A percentile compares a stretch with the other conserved stretches of the same genome.
phyloP scores from a whole-genome alignment of 2,888 invertebrate species.

The Drosophila emarginata region DNA sequence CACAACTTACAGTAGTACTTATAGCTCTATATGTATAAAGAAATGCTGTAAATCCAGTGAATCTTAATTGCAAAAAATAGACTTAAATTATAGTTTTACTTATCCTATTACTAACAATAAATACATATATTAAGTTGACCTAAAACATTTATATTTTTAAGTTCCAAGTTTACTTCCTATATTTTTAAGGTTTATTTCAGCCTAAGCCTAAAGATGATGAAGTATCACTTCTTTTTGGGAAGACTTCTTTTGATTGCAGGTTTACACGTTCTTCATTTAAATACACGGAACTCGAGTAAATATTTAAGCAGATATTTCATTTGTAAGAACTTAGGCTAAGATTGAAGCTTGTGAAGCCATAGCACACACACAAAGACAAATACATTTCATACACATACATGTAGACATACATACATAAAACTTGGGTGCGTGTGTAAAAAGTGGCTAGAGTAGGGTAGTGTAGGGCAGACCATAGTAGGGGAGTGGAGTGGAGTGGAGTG shows the following conservation, averaged over 20 bases:
- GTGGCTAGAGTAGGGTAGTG: constrained; percentile 20
- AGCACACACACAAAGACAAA: constrained; percentile 31
- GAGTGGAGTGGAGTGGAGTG: background rate
- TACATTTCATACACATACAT: background rate
- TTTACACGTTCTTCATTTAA: background rate
- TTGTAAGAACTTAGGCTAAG: constrained; percentile 22
- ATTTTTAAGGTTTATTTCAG: no score
- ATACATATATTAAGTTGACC: no score
- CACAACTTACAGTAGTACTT: background rate
- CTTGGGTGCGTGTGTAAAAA: constrained; percentile 9
- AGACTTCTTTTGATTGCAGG: background rate
- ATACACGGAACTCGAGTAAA: constrained; percentile 25
- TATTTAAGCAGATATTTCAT: constrained; percentile 8
- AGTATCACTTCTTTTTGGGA: no score
- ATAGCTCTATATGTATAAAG: no score
- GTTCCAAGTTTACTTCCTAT: no score
- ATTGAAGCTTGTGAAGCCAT: constrained; percentile 43
- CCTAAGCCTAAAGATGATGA: no score
- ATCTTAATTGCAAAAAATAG: no score
- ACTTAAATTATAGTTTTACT: background rate
- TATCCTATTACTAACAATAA: no score
- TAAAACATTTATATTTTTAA: no score
- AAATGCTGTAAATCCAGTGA: no score
- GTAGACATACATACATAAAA: constrained; percentile 3
- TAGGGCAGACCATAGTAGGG: background rate